Conservation (phyloP, 1,140 invertebrate genomes). For the Musca domestica region DNA sequence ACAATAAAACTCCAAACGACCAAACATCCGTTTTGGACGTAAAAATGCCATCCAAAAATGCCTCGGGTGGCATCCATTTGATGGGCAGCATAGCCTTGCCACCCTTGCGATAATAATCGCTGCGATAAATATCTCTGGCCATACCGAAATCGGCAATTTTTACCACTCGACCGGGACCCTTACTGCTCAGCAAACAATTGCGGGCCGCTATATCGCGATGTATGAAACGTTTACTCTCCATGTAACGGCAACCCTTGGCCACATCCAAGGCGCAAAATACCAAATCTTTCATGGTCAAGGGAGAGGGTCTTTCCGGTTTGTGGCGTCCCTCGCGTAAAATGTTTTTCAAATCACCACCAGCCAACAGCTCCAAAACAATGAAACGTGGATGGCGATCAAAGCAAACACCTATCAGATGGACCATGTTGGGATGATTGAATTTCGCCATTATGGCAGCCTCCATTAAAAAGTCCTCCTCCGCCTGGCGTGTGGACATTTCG, state of each 20-base stretch:
- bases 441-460: constrained; percentile 98
- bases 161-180: constrained; percentile 81
- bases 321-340: constrained; percentile 90
- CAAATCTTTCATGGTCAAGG: constrained; percentile 85
- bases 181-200: constrained; percentile 93
- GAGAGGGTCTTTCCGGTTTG: constrained; percentile 74
- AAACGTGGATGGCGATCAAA: constrained; percentile 94
- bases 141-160: constrained; percentile 99
- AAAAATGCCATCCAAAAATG: constrained; percentile 95
- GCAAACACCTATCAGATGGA: constrained; percentile 94
- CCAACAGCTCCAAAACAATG: constrained; percentile 91
- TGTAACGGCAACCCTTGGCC: constrained; percentile 90
- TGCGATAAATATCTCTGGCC: constrained; percentile 90
- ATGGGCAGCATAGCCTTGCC: constrained; percentile 97
- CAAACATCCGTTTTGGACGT: constrained; percentile 97
- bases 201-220: constrained; percentile 97
- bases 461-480: constrained; percentile 95
- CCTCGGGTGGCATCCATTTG: constrained; percentile 99
- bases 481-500: constrained; percentile 83
- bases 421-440: constrained; percentile 96
- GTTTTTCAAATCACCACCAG: constrained; percentile 93
- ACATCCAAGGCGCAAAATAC: constrained; percentile 88
- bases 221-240: constrained; percentile 95
- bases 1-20: constrained; percentile 95
- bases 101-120: constrained; percentile 96